Evolutionary conservation across 2,113 vertebrate species (phyloP), one percentile per base, ranked within the genome.

Genomic region (Nematolebias whitei): DNA sequence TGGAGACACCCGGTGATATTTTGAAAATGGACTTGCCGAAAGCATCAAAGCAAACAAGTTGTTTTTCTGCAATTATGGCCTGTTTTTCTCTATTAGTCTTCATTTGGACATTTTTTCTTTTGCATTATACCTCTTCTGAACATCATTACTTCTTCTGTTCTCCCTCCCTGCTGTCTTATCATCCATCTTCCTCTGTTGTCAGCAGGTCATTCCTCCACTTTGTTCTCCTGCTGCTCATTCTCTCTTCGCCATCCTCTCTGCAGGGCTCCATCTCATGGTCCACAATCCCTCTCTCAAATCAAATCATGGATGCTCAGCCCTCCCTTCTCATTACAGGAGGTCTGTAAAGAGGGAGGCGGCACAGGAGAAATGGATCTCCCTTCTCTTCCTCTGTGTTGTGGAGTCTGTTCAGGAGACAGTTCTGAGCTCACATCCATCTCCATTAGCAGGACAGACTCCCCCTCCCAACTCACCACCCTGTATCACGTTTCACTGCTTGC

Each of bases 391-490:
- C 70, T 68, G 56, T 22, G 14, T 71, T 56, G 32, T 47, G 63
- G 67, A 79, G 62, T 75, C 83, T 63, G 70, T 81, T 87, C 23
- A 58, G 86, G 77, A 90, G 87, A 90, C 85, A 83, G 85, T 89
- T 88, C 84, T 74, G 63, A 74, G 29, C 74, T 78, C 81, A 80
- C 87, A 91, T 93, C 87, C 79, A 91, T 93, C 92, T 93, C 91
- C 88, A 92, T 93, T 93, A 92, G 82, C 5, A 51, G 78, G 88
- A 87, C 83, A 74, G 49, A 18, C 13, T 72, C 45, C 73, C 52
- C 57, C 53, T 32, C 29, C 57, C 54, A n/a, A n/a, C n/a, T n/a
- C 23, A 2, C 64, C 45, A 24, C 66, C 71, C 62, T 57, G 79
- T 82, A 85, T 93, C 88, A 73, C 60, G 78, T 92, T 91, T 90